Conservation (phyloP, 2,113 vertebrate species). For the Galeopterus variegatus region DNA sequence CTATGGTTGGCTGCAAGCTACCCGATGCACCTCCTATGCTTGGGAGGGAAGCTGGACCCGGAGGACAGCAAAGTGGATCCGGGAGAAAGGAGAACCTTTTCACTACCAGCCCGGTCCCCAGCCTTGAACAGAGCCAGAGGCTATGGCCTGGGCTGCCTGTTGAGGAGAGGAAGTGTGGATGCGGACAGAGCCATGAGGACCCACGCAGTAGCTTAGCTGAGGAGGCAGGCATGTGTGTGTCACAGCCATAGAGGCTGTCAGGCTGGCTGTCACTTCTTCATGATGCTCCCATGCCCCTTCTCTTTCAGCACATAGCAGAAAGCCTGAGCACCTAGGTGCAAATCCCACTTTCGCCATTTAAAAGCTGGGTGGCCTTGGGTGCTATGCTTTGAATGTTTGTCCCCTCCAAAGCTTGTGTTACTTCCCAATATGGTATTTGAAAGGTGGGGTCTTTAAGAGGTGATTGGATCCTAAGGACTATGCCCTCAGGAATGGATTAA, state of each 20-base stretch:
- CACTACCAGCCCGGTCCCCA: constrained; percentile 89
- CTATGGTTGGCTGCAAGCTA: neutral
- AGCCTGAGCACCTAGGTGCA: neutral
- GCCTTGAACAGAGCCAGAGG: constrained; percentile 94
- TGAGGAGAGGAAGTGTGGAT: constrained; percentile 92
- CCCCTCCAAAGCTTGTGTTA: no score
- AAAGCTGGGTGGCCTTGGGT: neutral
- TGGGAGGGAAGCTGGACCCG: neutral
- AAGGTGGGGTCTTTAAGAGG: no score
- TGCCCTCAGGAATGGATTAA: no score
- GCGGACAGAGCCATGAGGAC: constrained; percentile 82
- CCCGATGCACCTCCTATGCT: rapidly evolving
- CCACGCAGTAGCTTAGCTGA: neutral
- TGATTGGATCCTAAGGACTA: no score
- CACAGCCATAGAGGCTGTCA: neutral
- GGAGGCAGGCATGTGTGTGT: neutral
- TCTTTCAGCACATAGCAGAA: neutral
- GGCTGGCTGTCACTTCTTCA: neutral
- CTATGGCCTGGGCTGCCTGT: constrained; percentile 92
- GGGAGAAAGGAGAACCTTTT: neutral
- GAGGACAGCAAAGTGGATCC: neutral
- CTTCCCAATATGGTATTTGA: no score
- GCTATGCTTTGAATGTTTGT: no score
- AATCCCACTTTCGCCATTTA: neutral
- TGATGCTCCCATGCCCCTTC: neutral